Evolutionary conservation across 2,113 vertebrate genomes (phyloP), one percentile per base, ranked within the genome.

Genomic region (Vanacampus margaritifer): DNA sequence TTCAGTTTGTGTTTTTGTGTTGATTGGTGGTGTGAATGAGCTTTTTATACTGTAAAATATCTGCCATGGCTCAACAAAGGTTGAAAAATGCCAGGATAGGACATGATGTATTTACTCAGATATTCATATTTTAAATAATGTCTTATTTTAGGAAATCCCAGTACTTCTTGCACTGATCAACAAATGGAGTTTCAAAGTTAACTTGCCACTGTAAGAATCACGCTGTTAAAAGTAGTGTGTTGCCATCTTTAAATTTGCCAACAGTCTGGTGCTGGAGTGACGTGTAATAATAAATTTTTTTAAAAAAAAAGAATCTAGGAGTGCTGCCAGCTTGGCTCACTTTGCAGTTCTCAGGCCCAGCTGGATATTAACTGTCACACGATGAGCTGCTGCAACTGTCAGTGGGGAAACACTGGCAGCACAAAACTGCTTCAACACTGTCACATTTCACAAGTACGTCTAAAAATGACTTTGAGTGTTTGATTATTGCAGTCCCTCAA

Each of bases 201-300:
- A 26, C 50, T 51, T 16, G 54, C 32, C 24, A 32, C 8, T 32
- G n/a, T n/a, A 41, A 28, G 6, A 35, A 58, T 32, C 1, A 36
- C 39, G 17, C 36, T 6, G 10, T 5, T 39, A 16, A 39, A 37
- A 39, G 66, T 72, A 75, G 67, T 35, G 59, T 71, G 50, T 83
- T 57, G 50, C 73, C 50, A 63, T 62, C 51, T 64, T 35, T 50
- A 45, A 76, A 67, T 80, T 78, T 48, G 74, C 62, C 48, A 80
- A 71, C 61, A 71, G 64, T 66, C 28, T 70, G 50, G 73, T 65
- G 48, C 70, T 77, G 84, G 77, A 16, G 78, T 66, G 74, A 76
- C 8, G n/a, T 67, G 74, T 67, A 72, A 80, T 73, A 71, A 82
- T 28, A 39, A 39, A 12, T 4, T n/a, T n/a, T n/a, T n/a, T n/a